These are phyloP conservation scores for Drosophila eugracilis DNA, from an alignment of 1,140 invertebrate species.

Conservation along the genomic window DNA sequence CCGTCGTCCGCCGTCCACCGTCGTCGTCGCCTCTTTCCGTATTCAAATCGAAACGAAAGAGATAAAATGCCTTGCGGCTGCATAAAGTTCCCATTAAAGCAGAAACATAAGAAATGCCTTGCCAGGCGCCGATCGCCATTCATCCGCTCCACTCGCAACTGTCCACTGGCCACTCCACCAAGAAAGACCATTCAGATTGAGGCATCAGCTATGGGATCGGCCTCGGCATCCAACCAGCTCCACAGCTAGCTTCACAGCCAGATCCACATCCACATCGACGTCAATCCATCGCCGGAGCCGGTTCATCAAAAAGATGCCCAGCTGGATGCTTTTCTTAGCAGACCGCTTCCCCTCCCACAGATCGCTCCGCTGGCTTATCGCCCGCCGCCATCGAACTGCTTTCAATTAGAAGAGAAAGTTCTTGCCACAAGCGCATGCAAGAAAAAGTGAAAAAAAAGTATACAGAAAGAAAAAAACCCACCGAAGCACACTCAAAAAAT, in stretches of 20 bases:
- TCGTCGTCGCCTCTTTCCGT: constrained; percentile 29
- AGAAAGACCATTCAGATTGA: background rate
- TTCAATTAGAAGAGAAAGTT: constrained; percentile 84
- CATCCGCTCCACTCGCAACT: constrained; percentile 51
- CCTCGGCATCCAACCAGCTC: too few relatives aligned
- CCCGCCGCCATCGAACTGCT: constrained; percentile 72
- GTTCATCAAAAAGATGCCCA: constrained; percentile 62
- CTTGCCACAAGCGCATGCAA: constrained; percentile 70
- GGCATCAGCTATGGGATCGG: too few relatives aligned
- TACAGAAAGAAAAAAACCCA: background rate
- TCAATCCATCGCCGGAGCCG: constrained; percentile 46
- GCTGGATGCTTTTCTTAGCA: constrained; percentile 50
- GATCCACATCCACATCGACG: constrained; percentile 13
- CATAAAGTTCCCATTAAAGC: constrained; percentile 69
- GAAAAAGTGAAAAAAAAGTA: constrained; percentile 72
- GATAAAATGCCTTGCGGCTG: constrained; percentile 72
- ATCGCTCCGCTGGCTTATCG: constrained; percentile 50
- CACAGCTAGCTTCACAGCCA: background rate
- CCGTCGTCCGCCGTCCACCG: constrained; percentile 1
- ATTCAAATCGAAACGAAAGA: constrained; percentile 61
- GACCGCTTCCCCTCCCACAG: constrained; percentile 16
- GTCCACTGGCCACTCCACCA: constrained; percentile 18
- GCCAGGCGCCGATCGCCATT: constrained; percentile 48
- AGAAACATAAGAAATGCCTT: constrained; percentile 53
- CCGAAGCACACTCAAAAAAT: constrained; percentile 14